Conservation (phyloP, 2,888 invertebrate genomes). For the Ochropacha duplaris region DNA sequence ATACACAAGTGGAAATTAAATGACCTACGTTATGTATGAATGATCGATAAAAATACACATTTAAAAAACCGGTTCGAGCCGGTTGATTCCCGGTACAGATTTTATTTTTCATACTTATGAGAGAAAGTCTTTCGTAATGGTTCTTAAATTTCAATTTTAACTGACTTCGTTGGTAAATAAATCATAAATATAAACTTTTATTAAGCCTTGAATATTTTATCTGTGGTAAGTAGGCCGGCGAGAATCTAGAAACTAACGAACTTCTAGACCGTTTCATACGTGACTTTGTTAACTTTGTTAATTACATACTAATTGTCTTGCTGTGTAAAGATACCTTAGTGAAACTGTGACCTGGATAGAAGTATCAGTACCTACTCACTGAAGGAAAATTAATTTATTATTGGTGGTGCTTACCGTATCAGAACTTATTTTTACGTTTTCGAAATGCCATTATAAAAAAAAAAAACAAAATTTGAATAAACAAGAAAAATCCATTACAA, state of each 20-base stretch:
- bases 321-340: neutral
- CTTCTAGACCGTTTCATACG: slow-evolving; percentile 4
- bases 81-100: neutral
- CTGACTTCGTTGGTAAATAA: neutral
- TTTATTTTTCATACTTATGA: neutral
- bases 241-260: slow-evolving; percentile 3
- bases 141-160: neutral
- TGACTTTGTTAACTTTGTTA: slow-evolving; percentile 11
- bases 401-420: neutral
- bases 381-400: neutral
- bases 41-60: neutral
- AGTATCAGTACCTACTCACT: neutral
- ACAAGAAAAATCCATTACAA: too few relatives aligned
- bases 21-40: neutral
- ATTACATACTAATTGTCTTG: slow-evolving; percentile 10
- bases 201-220: slow-evolving; percentile 7
- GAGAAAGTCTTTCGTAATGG: neutral
- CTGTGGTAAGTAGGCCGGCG: slow-evolving; percentile 12
- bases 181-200: neutral
- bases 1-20: neutral
- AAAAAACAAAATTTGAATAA: too few relatives aligned
- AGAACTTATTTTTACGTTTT: neutral
- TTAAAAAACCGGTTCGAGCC: neutral
- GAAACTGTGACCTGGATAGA: neutral
- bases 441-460: too few relatives aligned